Base-by-base conservation (phyloP, 2,113 vertebrate genomes). In the Paedocypris sp. region DNA sequence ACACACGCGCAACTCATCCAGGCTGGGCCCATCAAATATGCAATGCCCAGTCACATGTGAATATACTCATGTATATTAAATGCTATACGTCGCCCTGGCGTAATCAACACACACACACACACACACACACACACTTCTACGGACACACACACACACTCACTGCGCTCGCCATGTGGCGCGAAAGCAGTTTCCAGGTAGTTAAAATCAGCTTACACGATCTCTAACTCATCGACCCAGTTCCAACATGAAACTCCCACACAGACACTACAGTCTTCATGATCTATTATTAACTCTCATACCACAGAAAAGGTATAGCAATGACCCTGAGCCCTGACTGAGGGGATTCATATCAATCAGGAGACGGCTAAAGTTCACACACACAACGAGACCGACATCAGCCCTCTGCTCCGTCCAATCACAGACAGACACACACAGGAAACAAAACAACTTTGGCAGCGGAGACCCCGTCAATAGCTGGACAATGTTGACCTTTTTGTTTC, bases 321-420 rank as follows among this genome's bases (percentile, higher is more conserved):
- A 61, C 68, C 68, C 68, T 70, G 68, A 70, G 62, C 56, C 68
- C 59, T 43, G 42, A 60, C 41, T 23, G 45, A 70, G 57, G 46
- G 10, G 26, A 29, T 29, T 20, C 12, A 10, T 20, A 58, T 12
- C 9, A 45, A 58, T 45, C 16, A 43, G 26, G 32, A 4, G 18
- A 33, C n/a, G n/a, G 18, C 20, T 22, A n/a, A 22, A n/a, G n/a
- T n/a, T n/a, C n/a, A n/a, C n/a, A n/a, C n/a, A n/a, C n/a, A n/a
- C n/a, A n/a, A n/a, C n/a, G n/a, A n/a, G n/a, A n/a, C n/a, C n/a
- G n/a, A n/a, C n/a, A n/a, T n/a, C n/a, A n/a, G n/a, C n/a, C n/a
- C n/a, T n/a, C n/a, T n/a, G n/a, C n/a, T n/a, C n/a, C n/a, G n/a
- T n/a, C n/a, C n/a, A n/a, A n/a, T n/a, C n/a, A n/a, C n/a, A n/a